Base-by-base conservation (phyloP, 2,113 vertebrate genomes). In the Hippocampus guttulatus region DNA sequence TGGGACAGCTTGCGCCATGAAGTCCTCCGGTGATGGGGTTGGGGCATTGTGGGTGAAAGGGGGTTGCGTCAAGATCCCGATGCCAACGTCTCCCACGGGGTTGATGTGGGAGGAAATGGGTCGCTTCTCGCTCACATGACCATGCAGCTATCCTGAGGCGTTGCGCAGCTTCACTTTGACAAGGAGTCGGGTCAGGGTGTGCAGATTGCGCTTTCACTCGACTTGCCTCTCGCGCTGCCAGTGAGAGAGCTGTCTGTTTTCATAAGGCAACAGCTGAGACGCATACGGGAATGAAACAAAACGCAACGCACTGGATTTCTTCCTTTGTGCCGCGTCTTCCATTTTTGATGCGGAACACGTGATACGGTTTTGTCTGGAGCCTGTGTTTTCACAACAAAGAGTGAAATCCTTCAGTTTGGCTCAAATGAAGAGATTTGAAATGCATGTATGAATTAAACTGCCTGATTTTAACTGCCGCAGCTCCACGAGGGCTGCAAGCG, bases 61-160 rank as follows among this genome's bases (percentile, higher is more conserved):
- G 58, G 51, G 73, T 71, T 70, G 62, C 64, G 68, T 74, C 51
- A 68, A 68, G 71, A 75, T 47, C 64, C 14, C 51, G 14, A 58
- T 58, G 73, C 64, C 66, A 76, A 49, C 65, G 15, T 74, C 75
- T 68, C 74, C 71, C 18, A 3, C 30, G 33, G 75, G 75, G 64
- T 76, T 72, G 52, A 65, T 72, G 67, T 65, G 70, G 51, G 58
- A 79, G 77, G 72, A 81, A 87, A 77, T 52, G 69, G 84, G 79
- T 83, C 69, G 68, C 66, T n/a, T 63, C 49, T 65, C 47, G 78
- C 72, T 85, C 77, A 79, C 70, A 73, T 76, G 63, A 70, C 74
- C 27, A 2, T 40, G 54, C 69, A 66, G 62, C 30, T 70, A n/a
- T 75, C 80, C 74, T 67, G 30, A 68, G 78, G 86, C 71, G 21